phyloP scores from a whole-genome alignment of 2,797 vertebrate genomes.

The Bryconaethiops microstoma region DNA sequence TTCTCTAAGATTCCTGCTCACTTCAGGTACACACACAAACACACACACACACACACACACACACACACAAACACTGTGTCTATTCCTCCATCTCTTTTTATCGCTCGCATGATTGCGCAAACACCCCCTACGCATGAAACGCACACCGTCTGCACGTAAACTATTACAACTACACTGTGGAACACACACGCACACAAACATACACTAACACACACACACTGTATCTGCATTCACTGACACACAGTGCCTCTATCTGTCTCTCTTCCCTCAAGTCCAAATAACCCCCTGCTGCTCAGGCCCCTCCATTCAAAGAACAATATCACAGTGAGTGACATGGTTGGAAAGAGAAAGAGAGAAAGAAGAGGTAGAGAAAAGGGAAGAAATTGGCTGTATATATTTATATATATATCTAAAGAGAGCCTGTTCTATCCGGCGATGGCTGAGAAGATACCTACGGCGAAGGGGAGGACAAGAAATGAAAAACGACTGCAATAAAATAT shows the following conservation, averaged over 20 bases:
- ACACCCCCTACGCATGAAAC: slow-evolving; percentile 6
- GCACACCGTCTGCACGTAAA: slow-evolving; percentile 36
- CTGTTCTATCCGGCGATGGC: no score
- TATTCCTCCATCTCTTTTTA: slow-evolving; percentile 1
- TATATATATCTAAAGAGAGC: background rate
- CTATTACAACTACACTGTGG: slow-evolving; percentile 31
- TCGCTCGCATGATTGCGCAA: background rate
- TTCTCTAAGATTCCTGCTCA: slow-evolving; percentile 10
- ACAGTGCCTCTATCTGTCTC: slow-evolving; percentile 10
- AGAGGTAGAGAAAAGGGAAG: slow-evolving; percentile 32
- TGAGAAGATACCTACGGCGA: slow-evolving; percentile 47
- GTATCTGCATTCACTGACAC: background rate
- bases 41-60: slow-evolving; percentile 26
- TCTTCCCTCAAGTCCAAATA: slow-evolving; percentile 46
- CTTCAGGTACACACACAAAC: background rate
- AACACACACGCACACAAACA: slow-evolving; percentile 27
- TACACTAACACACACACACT: slow-evolving; percentile 37
- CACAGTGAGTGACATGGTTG: slow-evolving; percentile 49
- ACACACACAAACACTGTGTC: slow-evolving; percentile 19
- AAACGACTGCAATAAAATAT: slow-evolving; percentile 65
- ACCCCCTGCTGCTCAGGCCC: slow-evolving; percentile 44
- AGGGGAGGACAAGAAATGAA: slow-evolving; percentile 49
- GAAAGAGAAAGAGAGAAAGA: slow-evolving; percentile 26
- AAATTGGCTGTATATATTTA: slow-evolving; percentile 4
- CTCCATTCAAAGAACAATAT: slow-evolving; percentile 35